Evolutionary conservation across 1,140 invertebrate genomes (phyloP).

Genomic region (Capitella teleta): DNA sequence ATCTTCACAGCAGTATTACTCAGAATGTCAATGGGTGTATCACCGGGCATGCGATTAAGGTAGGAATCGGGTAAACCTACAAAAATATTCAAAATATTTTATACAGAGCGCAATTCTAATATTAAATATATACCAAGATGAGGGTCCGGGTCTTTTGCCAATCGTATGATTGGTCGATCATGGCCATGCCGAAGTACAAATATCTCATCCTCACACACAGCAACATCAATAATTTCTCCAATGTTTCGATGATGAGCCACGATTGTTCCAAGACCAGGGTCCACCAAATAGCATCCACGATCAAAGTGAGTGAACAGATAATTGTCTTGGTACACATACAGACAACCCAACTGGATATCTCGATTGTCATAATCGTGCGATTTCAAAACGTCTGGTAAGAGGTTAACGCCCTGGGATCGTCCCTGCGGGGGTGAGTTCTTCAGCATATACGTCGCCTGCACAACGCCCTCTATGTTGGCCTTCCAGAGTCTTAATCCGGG

Average conservation of each 20-base stretch:
- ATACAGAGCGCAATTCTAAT: too few species aligned
- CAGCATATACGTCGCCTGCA: slow-evolving; percentile 73
- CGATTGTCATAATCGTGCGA: neutral
- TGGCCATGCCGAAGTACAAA: slow-evolving; percentile 59
- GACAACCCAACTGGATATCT: slow-evolving; percentile 55
- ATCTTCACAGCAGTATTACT: slow-evolving; percentile 28
- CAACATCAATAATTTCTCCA: slow-evolving; percentile 46
- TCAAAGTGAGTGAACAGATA: slow-evolving; percentile 63
- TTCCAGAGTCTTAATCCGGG: slow-evolving; percentile 71
- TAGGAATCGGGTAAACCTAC: too few species aligned
- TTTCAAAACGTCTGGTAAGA: neutral
- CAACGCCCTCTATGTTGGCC: slow-evolving; percentile 59
- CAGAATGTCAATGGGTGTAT: too few species aligned
- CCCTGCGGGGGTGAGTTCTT: slow-evolving; percentile 51
- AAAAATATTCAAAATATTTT: neutral
- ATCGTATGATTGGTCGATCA: slow-evolving; percentile 39
- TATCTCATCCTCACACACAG: slow-evolving; percentile 62
- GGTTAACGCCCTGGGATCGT: neutral
- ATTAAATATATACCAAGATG: neutral
- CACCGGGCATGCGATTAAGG: too few species aligned
- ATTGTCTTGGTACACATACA: slow-evolving; percentile 57
- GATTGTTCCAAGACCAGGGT: slow-evolving; percentile 51
- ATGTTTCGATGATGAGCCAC: slow-evolving; percentile 42
- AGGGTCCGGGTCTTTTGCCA: slow-evolving; percentile 45
- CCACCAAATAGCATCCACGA: slow-evolving; percentile 59